These are phyloP conservation scores for Aplochiton taeniatus DNA, from an alignment of 2,797 vertebrate species.

Conservation along the genomic window DNA sequence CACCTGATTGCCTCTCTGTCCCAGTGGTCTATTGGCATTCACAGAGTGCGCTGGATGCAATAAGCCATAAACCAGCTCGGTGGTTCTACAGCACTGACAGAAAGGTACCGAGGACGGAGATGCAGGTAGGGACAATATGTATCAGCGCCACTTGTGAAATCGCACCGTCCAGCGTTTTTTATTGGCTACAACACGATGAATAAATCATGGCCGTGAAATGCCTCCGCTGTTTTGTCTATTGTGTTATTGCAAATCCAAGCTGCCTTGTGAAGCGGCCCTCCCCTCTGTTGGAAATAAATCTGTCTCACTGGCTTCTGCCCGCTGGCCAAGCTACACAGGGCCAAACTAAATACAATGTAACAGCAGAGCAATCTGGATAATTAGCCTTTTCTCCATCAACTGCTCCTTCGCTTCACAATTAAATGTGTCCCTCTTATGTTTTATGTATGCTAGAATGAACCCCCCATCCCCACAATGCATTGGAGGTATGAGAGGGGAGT, in stretches of 20 bases:
- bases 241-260: slow-evolving; percentile 54
- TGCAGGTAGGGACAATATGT: background rate
- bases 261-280: slow-evolving; percentile 55
- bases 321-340: slow-evolving; percentile 59
- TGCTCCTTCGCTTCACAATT: slow-evolving; percentile 69
- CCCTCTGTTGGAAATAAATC: slow-evolving; percentile 60
- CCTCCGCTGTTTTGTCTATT: slow-evolving; percentile 50
- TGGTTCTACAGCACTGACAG: slow-evolving; percentile 12
- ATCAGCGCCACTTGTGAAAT: slow-evolving; percentile 12
- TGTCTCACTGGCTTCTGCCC: slow-evolving; percentile 27
- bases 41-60: slow-evolving; percentile 57
- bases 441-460: slow-evolving; percentile 75
- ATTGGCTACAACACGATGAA: slow-evolving; percentile 66
- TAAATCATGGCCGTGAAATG: slow-evolving; percentile 69
- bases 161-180: slow-evolving; percentile 37
- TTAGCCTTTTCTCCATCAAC: slow-evolving; percentile 72
- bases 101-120: background rate
- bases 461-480: slow-evolving; percentile 54
- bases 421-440: slow-evolving; percentile 77
- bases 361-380: slow-evolving; percentile 77
- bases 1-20: slow-evolving; percentile 69
- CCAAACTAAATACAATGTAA: slow-evolving; percentile 77
- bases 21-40: slow-evolving; percentile 55
- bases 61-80: slow-evolving; percentile 54
- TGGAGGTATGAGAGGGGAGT: slow-evolving; percentile 48